Evolutionary conservation across 1,140 invertebrate genomes (phyloP).

Genomic region (Thaumatotibia leucotreta): DNA sequence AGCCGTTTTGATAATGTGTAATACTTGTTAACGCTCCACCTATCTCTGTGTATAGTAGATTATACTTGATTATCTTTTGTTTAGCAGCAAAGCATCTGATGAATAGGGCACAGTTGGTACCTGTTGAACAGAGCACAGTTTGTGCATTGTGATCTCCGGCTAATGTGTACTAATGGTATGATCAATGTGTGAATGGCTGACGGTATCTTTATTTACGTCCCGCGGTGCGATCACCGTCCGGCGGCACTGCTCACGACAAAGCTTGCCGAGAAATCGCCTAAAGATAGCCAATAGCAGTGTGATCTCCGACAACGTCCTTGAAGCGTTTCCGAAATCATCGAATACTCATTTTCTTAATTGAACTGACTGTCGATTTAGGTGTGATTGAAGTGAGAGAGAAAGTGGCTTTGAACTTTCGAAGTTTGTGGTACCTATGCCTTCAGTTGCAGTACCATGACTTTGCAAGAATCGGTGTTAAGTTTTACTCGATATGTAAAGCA

Average conservation of each 20-base stretch:
- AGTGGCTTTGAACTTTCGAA: too few species aligned
- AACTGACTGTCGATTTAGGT: background rate
- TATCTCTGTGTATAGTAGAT: too few species aligned
- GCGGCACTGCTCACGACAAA: background rate
- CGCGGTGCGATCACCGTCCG: conserved; percentile 9
- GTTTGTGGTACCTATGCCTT: too few species aligned
- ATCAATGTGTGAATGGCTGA: conserved; percentile 32
- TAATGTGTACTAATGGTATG: conserved; percentile 16
- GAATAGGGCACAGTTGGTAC: background rate
- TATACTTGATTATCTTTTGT: background rate
- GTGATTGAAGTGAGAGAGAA: too few species aligned
- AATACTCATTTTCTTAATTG: background rate
- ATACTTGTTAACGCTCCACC: too few species aligned
- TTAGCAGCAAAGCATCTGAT: background rate
- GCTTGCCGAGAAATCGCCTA: background rate
- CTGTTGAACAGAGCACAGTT: background rate
- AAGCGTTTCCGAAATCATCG: background rate
- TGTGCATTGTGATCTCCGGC: background rate
- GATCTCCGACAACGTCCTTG: background rate
- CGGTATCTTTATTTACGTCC: conserved; percentile 44
- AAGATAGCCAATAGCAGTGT: background rate
- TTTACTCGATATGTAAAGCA: too few species aligned
- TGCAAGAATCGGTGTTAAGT: too few species aligned
- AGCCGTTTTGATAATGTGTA: too few species aligned
- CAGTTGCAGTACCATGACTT: too few species aligned